Base-by-base conservation (phyloP, 2,888 invertebrate genomes). In the Tetranychus piercei region DNA sequence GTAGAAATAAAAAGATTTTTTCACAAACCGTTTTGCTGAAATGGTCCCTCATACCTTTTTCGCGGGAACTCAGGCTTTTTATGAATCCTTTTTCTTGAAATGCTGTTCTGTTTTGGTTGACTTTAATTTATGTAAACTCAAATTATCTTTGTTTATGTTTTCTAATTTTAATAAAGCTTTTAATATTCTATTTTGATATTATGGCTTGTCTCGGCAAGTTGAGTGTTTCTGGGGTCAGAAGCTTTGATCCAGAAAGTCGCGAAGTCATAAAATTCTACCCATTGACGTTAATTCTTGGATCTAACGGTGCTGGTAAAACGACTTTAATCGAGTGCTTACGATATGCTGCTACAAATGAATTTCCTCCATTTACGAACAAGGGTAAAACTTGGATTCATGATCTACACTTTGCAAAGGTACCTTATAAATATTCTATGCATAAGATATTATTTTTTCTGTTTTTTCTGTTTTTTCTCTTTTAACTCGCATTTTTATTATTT, bases 291-390 rank as follows among this genome's bases (percentile, higher is more conserved):
- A 94, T 99, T 80, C 85, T 95, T 69, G 99, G 99, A 0, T 90
- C 92, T 81, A 99, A 99, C 87, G 99, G 99, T 75, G 94, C 94
- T 81, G 99, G 99, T 20, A 87, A 87, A 82, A 87, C 87, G 65
- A 97, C 97, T 0, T 89, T 97, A 66, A 95, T 99, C 78, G 99
- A 99, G 83, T 88, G 91, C 76, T 84, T 99, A 44, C 93, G 92
- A 80, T 96, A 89, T 84, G 90, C 91, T 2, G 88, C 93, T 20
- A 93, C 94, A 1, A 94, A 94, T 1, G 92, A 94, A 78, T 86
- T 89, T 83, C 99, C 99, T 1, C 90, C 91, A 0, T 91, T 91
- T 64, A 88, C 89, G 75, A 86, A 87, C 6, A 87, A 86, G 78
- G 84, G 89, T 45, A 82, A 81, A 22, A 82, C 85, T 1, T 99